Conservation (phyloP, 2,113 vertebrate species). For the Stomatorhinus ivindoensis region DNA sequence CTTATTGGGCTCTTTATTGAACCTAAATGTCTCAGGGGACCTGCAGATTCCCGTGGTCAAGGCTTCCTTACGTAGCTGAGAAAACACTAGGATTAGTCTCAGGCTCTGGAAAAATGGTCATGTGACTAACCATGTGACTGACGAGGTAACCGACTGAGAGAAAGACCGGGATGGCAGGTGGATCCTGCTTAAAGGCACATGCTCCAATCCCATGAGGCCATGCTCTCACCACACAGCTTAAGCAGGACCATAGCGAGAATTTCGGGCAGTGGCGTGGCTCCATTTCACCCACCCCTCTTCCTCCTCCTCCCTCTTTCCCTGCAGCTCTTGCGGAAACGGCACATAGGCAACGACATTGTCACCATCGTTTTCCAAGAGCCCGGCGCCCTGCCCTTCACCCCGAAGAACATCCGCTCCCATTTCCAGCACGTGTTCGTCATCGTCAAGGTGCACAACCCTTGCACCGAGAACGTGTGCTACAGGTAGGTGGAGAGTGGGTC, state of each 20-base stretch:
- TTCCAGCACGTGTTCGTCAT: slow-evolving; percentile 82
- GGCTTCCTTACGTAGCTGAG: neutral
- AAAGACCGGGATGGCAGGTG: neutral
- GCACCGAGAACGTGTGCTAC: slow-evolving; percentile 75
- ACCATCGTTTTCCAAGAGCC: slow-evolving; percentile 84
- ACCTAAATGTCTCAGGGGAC: neutral
- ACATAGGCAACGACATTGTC: slow-evolving; percentile 83
- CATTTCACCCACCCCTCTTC: slow-evolving; percentile 15
- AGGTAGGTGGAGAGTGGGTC: slow-evolving; percentile 59
- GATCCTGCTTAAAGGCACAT: neutral
- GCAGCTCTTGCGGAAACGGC: slow-evolving; percentile 77
- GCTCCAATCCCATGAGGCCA: neutral
- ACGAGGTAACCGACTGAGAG: neutral
- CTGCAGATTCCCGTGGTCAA: neutral
- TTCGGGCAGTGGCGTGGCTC: neutral
- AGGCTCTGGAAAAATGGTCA: neutral
- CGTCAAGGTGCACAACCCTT: slow-evolving; percentile 72
- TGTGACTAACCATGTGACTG: neutral
- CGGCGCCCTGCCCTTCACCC: slow-evolving; percentile 76
- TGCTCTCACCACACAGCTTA: neutral
- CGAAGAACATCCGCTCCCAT: slow-evolving; percentile 77
- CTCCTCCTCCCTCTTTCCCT: slow-evolving; percentile 15
- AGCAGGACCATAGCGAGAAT: neutral
- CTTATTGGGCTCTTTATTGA: neutral
- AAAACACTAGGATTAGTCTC: neutral